Percentiles rank a stretch among this genome's conserved stretches.
Conservation (phyloP, 1,140 invertebrate genomes). For the Araneus ventricosus region DNA sequence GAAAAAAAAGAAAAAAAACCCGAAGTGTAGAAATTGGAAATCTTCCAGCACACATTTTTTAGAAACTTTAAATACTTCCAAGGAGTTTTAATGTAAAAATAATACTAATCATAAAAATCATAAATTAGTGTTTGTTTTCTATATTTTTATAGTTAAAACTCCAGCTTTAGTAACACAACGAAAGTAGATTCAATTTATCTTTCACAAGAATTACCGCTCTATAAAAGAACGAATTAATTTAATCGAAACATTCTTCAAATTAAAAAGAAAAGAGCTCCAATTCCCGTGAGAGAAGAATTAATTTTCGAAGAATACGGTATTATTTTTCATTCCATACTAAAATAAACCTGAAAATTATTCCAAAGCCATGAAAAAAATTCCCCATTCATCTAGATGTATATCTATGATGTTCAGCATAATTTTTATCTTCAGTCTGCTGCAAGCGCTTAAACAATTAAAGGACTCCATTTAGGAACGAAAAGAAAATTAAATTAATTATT, state of each 20-base stretch:
- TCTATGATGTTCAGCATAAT: background rate
- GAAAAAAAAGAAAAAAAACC: too few species aligned
- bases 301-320: background rate
- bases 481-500: conserved; percentile 12
- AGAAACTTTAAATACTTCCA: too few species aligned
- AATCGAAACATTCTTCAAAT: background rate
- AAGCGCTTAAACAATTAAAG: background rate
- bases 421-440: background rate
- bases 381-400: background rate
- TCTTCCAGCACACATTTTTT: too few species aligned
- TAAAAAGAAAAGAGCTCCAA: too few species aligned
- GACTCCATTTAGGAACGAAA: background rate
- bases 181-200: too few species aligned
- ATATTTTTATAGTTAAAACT: too few species aligned
- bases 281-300: background rate
- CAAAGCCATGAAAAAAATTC: background rate
- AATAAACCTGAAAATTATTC: background rate
- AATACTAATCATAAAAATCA: too few species aligned
- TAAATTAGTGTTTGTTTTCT: too few species aligned
- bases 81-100: too few species aligned
- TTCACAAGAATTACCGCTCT: background rate
- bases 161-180: too few species aligned
- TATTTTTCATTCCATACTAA: background rate
- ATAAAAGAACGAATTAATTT: background rate
- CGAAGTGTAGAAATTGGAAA: too few species aligned